These are phyloP conservation scores for Laterallus jamaicensis DNA, from an alignment of 2,113 vertebrate genomes.

Conservation along the genomic window DNA sequence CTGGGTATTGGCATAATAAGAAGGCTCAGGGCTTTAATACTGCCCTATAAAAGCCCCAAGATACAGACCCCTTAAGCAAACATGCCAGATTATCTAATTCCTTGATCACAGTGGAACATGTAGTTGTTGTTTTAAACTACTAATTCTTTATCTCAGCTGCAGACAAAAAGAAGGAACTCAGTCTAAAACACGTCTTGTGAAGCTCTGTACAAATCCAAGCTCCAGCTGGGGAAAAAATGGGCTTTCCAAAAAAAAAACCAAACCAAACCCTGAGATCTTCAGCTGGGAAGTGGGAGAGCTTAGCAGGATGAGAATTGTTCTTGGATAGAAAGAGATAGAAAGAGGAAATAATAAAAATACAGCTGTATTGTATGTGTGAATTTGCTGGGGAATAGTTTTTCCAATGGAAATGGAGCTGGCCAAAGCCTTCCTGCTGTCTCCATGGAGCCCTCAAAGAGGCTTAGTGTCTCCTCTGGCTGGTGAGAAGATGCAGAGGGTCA, in stretches of 20 bases:
- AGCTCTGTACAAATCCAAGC: background rate
- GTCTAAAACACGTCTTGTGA: background rate
- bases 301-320: background rate
- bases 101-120: conserved; percentile 63
- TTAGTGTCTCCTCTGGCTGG: background rate
- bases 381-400: background rate
- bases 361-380: background rate
- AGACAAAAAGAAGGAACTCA: conserved; percentile 44
- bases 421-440: background rate
- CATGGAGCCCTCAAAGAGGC: too few species aligned
- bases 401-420: background rate
- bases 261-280: background rate
- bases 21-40: conserved; percentile 73
- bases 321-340: background rate
- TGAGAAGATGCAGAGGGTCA: rapidly evolving
- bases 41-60: conserved; percentile 77
- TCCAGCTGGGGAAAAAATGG: background rate
- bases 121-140: conserved; percentile 53
- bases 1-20: conserved; percentile 77
- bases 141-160: conserved; percentile 49
- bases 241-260: background rate
- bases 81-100: conserved; percentile 71
- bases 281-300: background rate
- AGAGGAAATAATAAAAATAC: background rate
- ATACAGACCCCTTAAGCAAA: conserved; percentile 74